A percentile compares a stretch with the other conserved stretches of the same genome.
Evolutionary conservation across 2,113 vertebrate species (phyloP).

Genomic region (Sphaerodactylus townsendi): DNA sequence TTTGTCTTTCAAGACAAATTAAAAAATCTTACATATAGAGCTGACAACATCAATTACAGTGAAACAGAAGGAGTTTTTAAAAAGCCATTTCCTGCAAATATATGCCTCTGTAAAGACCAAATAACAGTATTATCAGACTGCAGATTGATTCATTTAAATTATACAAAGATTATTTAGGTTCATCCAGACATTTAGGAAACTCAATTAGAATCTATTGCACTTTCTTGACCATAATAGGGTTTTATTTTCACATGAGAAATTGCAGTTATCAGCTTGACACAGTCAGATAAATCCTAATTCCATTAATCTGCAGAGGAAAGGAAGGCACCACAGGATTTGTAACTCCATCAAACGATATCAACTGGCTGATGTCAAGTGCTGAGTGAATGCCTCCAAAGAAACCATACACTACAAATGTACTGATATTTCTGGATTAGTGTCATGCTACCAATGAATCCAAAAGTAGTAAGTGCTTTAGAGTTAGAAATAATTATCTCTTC

Average conservation of each 20-base stretch:
- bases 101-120: not conserved
- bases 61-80: slow-evolving; percentile 7
- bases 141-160: not conserved
- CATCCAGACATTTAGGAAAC: not conserved
- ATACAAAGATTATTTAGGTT: not conserved
- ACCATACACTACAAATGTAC: slow-evolving; percentile 12
- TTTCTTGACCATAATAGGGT: slow-evolving; percentile 1
- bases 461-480: not conserved
- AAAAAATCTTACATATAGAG: not conserved
- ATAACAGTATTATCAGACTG: not conserved
- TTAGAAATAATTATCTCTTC: not conserved
- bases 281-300: slow-evolving; percentile 51
- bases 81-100: not conserved
- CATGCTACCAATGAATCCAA: slow-evolving; percentile 27
- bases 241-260: slow-evolving; percentile 8
- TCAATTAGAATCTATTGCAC: not conserved
- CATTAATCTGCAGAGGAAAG: slow-evolving; percentile 46
- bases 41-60: not conserved
- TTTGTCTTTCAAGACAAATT: not conserved
- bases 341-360: slow-evolving; percentile 40
- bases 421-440: slow-evolving; percentile 32
- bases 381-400: slow-evolving; percentile 39
- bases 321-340: slow-evolving; percentile 26
- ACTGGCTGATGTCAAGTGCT: slow-evolving; percentile 28
- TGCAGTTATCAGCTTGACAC: slow-evolving; percentile 35